These are phyloP conservation scores for Schizothorax lantsangensis DNA, from an alignment of 2,797 vertebrate genomes.

Conservation along the genomic window DNA sequence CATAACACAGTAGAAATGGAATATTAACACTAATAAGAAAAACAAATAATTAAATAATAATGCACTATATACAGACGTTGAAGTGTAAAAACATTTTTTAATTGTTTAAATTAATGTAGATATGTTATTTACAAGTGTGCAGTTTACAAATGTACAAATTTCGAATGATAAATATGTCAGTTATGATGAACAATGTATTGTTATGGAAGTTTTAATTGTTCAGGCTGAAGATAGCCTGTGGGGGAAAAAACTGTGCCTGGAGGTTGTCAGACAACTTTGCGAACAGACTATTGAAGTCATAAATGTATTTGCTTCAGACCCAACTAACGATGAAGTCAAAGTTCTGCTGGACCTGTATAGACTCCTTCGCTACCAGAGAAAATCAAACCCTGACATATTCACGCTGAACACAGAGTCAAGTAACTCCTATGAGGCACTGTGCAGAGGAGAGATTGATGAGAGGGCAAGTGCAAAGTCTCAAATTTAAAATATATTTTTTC, in stretches of 20 bases:
- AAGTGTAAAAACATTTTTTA: too few species aligned
- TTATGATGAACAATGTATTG: too few species aligned
- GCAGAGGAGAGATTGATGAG: slow-evolving; percentile 36
- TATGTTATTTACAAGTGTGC: too few species aligned
- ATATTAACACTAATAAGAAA: too few species aligned
- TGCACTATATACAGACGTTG: too few species aligned
- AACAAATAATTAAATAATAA: too few species aligned
- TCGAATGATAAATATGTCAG: background rate
- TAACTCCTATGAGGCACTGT: slow-evolving; percentile 17
- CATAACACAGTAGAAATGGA: too few species aligned
- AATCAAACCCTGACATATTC: slow-evolving; percentile 26
- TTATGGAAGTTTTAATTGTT: too few species aligned
- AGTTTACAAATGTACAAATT: too few species aligned
- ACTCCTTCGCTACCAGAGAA: background rate
- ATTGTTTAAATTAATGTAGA: too few species aligned
- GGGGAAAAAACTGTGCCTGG: too few species aligned
- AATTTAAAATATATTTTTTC: background rate
- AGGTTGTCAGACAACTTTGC: background rate
- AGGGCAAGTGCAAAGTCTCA: background rate
- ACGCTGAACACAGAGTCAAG: background rate
- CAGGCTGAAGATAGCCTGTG: too few species aligned
- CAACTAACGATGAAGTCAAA: background rate
- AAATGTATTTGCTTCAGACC: slow-evolving; percentile 2
- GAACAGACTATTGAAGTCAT: background rate
- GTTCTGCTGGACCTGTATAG: background rate